Base-by-base conservation (phyloP, 2,888 invertebrate species). In the Drosophila mimetica region DNA sequence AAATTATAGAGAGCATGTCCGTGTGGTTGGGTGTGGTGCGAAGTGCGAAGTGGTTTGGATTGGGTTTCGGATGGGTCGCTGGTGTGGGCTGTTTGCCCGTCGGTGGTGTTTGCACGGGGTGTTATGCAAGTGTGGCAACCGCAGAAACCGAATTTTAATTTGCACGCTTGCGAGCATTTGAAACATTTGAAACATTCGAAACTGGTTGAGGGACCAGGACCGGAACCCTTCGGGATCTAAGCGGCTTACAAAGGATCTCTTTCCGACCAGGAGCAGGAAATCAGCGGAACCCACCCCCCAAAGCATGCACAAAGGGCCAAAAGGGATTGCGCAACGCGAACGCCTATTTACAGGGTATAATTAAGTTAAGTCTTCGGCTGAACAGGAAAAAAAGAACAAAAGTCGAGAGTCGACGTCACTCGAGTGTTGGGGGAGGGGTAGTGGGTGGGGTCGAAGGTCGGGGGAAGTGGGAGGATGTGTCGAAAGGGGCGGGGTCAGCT, bases 131-230 rank as follows among this genome's bases (percentile, higher is more conserved):
- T 86, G 70, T 72, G 80, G 85, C 76, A 55, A 88, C 86, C 86
- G 67, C 86, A 89, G 70, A 88, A 86, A 86, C 86, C 86, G 76
- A 87, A 87, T 86, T 86, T 86, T 86, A 86, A 86, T 86, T 86
- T 89, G 87, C 86, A 87, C 85, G 87, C 89, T 87, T 77, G 85
- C 88, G 77, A 30, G 30, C 30, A 9, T 30, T 30, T 11, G 11
- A 30, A 30, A 66, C 89, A 88, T 84, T 88, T 80, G 76, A 74
- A 30, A 67, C 87, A 88, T 84, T 88, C 78, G 76, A 75, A 74
- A 86, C 81, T 78, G 74, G 16, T 22, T 32, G 51, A 87, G 85
- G 72, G 30, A 46, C 42, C 44, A 52, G 53, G 34, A 66, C 50
- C 44, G 47, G 37, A 58, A 53, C 48, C 64, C 59, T 41, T 65